Evolutionary conservation across 1,140 invertebrate genomes (phyloP), one percentile per base, ranked within the genome.

Genomic region (Drosophila novamexicana): DNA sequence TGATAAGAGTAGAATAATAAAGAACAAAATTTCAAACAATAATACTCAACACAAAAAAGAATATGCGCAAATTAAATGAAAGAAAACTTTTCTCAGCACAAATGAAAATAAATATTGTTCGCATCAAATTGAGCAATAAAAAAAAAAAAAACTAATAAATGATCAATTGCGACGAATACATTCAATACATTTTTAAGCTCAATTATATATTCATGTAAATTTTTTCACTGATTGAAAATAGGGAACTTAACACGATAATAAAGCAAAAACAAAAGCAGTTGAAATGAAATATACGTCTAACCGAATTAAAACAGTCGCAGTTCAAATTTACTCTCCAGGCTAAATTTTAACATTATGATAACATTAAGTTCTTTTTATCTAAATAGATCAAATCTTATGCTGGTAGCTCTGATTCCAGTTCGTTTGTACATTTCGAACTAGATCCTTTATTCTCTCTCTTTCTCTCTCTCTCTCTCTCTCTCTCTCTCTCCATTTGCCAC

Each of bases 1-100:
- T 72, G 82, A 86, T 88, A 88, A 86, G 83, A 37, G 16, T 44
- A 32, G 37, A 71, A 62, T 63, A 56, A 49, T 42, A 75, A 74
- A 53, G 53, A 42, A 61, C 22, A 56, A 77, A 56, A 64, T 34
- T 39, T 36, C 34, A n/a, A 16, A 49, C 12, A 29, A 47, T 52
- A 10, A 62, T 12, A 8, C 29, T 22, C 40, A 36, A 47, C 14
- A 45, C 14, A 58, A 58, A 36, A 49, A 57, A 57, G 22, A 57
- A 66, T 42, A 50, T 2, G 32, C 32, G 18, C 36, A 47, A 67
- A 39, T 47, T 10, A 42, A 36, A 36, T 57, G 16, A 62, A 62
- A 49, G 34, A 7, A 22, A 32, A 44, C 39, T 22, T 39, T 18
- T 62, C 12, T 4, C 9, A 9, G 16, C 14, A 16, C 22, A 29